Evolutionary conservation across 2,888 invertebrate genomes (phyloP).

Genomic region (Dromius quadrimaculatus): DNA sequence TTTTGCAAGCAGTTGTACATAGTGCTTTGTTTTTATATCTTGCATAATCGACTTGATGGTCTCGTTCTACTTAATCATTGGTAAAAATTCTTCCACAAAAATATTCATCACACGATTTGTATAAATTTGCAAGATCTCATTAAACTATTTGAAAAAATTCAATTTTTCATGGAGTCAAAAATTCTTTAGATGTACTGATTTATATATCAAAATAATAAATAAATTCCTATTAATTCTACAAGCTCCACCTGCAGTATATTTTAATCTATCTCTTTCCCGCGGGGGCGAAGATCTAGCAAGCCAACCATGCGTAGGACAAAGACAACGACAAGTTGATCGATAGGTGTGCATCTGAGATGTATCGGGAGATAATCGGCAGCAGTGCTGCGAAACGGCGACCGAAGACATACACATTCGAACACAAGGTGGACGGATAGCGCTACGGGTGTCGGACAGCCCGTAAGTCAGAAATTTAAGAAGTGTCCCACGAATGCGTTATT

Average conservation of each 20-base stretch:
- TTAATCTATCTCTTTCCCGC: not conserved
- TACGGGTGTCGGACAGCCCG: conserved; percentile 21
- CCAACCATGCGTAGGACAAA: conserved; percentile 17
- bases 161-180: no score
- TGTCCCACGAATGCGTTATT: conserved; percentile 27
- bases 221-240: no score
- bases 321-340: conserved; percentile 47
- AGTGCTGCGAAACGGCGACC: conserved; percentile 25
- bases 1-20: no score
- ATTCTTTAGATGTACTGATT: not conserved
- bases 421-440: conserved; percentile 12
- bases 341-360: conserved; percentile 47
- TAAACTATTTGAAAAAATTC: no score
- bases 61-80: no score
- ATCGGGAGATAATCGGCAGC: conserved; percentile 46
- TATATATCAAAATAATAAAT: no score
- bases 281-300: not conserved
- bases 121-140: no score
- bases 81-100: no score
- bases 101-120: no score
- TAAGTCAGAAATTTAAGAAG: conserved; percentile 49
- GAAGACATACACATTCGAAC: conserved; percentile 12
- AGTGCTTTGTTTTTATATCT: no score
- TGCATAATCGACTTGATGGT: no score
- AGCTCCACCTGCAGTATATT: not conserved